A percentile compares a stretch with the other conserved stretches of the same genome.
Conservation (phyloP, 1,140 invertebrate genomes). For the Neodiprion virginianus region DNA sequence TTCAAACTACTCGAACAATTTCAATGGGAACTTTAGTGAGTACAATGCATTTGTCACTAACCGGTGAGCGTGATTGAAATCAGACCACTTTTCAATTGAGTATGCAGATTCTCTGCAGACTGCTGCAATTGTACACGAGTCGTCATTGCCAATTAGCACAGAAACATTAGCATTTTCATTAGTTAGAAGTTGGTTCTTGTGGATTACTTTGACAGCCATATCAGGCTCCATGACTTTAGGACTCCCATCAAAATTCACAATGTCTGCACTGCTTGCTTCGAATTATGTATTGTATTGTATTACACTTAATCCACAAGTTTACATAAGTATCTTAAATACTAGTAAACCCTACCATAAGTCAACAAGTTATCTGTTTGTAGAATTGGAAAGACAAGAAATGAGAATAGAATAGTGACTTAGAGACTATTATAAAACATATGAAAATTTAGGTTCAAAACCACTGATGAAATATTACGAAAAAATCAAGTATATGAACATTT, state of each 20-base stretch:
- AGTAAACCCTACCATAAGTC: too few relatives aligned
- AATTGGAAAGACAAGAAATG: too few relatives aligned
- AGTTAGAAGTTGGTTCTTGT: slow-evolving; percentile 17
- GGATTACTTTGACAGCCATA: slow-evolving; percentile 24
- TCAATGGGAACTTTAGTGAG: slow-evolving; percentile 16
- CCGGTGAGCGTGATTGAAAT: slow-evolving; percentile 26
- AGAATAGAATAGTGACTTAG: too few relatives aligned
- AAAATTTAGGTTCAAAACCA: too few relatives aligned
- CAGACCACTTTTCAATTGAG: slow-evolving; percentile 27
- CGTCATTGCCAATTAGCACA: slow-evolving; percentile 29
- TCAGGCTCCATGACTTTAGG: slow-evolving; percentile 31
- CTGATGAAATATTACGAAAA: too few relatives aligned
- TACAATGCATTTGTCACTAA: slow-evolving; percentile 23
- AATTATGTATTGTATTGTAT: too few relatives aligned
- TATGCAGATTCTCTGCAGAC: slow-evolving; percentile 19
- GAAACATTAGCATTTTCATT: slow-evolving; percentile 14
- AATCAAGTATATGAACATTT: too few relatives aligned
- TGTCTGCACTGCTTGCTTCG: too few relatives aligned
- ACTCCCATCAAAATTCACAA: slow-evolving; percentile 24
- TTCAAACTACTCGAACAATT: background rate
- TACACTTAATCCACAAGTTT: too few relatives aligned
- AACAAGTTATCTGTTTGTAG: too few relatives aligned
- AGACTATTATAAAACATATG: too few relatives aligned
- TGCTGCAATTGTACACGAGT: slow-evolving; percentile 27
- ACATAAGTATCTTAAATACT: too few relatives aligned